These are phyloP conservation scores for Percopsis omiscomaycus DNA, from an alignment of 2,797 vertebrate species.

Conservation along the genomic window DNA sequence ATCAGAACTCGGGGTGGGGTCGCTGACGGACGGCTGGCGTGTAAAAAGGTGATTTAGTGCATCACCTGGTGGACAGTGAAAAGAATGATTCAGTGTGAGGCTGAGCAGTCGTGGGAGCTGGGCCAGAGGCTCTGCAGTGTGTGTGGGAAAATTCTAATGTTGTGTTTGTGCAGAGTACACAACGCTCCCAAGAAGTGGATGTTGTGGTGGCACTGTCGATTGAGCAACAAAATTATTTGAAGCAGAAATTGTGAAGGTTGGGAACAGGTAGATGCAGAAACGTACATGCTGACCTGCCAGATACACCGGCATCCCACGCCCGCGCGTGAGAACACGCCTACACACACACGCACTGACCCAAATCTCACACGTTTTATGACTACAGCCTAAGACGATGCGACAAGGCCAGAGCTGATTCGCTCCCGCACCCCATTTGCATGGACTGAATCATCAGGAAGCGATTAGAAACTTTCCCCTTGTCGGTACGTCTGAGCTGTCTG, in stretches of 20 bases:
- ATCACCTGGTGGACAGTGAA: conserved; percentile 70
- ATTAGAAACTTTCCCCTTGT: conserved; percentile 45
- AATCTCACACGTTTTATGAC: background rate
- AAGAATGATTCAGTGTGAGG: conserved; percentile 45
- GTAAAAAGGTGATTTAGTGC: conserved; percentile 63
- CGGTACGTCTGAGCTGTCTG: conserved; percentile 22
- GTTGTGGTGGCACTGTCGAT: too few relatives aligned
- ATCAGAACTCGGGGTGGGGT: conserved; percentile 25
- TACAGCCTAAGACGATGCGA: background rate
- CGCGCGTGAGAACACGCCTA: too few relatives aligned
- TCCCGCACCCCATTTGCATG: conserved; percentile 7
- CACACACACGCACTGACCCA: background rate
- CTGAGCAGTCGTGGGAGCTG: background rate
- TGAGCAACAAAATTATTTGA: too few relatives aligned
- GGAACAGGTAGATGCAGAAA: too few relatives aligned
- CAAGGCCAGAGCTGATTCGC: too few relatives aligned
- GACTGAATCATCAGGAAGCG: conserved; percentile 40
- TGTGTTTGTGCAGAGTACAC: too few relatives aligned
- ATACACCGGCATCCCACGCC: too few relatives aligned
- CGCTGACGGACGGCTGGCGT: conserved; percentile 41
- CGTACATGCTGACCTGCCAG: too few relatives aligned
- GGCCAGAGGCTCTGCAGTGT: too few relatives aligned
- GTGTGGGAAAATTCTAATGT: too few relatives aligned
- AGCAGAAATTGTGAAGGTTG: too few relatives aligned
- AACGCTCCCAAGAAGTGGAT: too few relatives aligned